These are phyloP conservation scores for Abrostola tripartita DNA, from an alignment of 2,888 invertebrate species.

Conservation along the genomic window DNA sequence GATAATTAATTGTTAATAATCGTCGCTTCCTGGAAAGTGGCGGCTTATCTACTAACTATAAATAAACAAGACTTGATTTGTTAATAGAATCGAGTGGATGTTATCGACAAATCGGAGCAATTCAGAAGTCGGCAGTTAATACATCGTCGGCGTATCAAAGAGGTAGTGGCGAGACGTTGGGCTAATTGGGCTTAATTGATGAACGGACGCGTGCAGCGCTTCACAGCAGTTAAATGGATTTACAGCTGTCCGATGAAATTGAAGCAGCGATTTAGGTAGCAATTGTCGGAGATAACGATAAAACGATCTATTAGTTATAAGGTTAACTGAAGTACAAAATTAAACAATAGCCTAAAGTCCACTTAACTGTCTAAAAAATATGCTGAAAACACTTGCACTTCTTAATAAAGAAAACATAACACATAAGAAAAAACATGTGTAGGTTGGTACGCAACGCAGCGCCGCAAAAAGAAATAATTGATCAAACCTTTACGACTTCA, in stretches of 20 bases:
- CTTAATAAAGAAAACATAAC: not conserved
- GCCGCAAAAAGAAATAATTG: constrained; percentile 26
- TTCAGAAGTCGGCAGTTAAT: constrained; percentile 60
- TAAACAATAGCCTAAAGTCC: too few relatives aligned
- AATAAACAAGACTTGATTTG: constrained; percentile 43
- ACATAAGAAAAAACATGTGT: constrained; percentile 10
- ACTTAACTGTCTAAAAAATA: constrained; percentile 6
- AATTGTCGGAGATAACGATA: constrained; percentile 60
- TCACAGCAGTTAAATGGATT: constrained; percentile 73
- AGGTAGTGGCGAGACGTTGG: constrained; percentile 59
- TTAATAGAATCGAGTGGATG: constrained; percentile 31
- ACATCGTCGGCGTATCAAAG: constrained; percentile 74
- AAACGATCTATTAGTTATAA: constrained; percentile 46
- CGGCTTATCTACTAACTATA: constrained; percentile 46
- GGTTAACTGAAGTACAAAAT: too few relatives aligned
- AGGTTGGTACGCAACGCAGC: constrained; percentile 25
- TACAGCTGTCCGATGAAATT: constrained; percentile 74
- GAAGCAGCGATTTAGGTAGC: constrained; percentile 67
- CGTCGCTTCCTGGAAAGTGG: constrained; percentile 71
- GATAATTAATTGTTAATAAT: constrained; percentile 62
- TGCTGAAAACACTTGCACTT: not conserved
- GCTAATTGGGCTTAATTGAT: constrained; percentile 82
- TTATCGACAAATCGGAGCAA: constrained; percentile 59
- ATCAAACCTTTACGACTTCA: constrained; percentile 22
- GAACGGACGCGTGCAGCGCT: constrained; percentile 71